phyloP scores from a whole-genome alignment of 2,888 invertebrate species.

The Coenonympha glycerion region DNA sequence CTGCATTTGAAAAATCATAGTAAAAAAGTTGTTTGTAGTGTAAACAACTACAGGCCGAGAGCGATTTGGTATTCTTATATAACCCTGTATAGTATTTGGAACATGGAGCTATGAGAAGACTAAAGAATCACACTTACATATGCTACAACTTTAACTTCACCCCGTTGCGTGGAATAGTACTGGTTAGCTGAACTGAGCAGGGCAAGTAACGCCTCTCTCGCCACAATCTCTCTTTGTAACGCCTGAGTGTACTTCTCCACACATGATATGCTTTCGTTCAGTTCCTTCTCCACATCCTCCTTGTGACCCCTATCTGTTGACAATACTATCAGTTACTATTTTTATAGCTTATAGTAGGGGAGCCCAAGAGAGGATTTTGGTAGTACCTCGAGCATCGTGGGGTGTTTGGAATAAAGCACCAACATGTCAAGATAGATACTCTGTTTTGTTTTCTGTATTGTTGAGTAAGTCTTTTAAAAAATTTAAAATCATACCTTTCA shows the following conservation, averaged over 20 bases:
- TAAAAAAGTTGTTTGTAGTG: too few relatives aligned
- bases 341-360: too few relatives aligned
- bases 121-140: constrained; percentile 81
- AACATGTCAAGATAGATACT: too few relatives aligned
- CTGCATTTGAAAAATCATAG: too few relatives aligned
- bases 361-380: too few relatives aligned
- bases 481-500: constrained; percentile 84
- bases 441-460: too few relatives aligned
- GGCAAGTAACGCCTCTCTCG: constrained; percentile 85
- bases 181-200: constrained; percentile 87
- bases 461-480: too few relatives aligned
- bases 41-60: too few relatives aligned
- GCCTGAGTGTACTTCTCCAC: constrained; percentile 88
- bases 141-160: constrained; percentile 96
- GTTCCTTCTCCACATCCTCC: constrained; percentile 90
- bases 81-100: background rate
- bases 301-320: constrained; percentile 85
- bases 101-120: too few relatives aligned
- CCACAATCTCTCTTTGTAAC: constrained; percentile 87
- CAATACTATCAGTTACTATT: constrained; percentile 1
- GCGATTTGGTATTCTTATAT: too few relatives aligned
- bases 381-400: too few relatives aligned
- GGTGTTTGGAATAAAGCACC: too few relatives aligned
- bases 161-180: constrained; percentile 91
- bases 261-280: constrained; percentile 86